These are phyloP conservation scores for Tokudaia tokunoshimensis DNA, from an alignment of 2,797 vertebrate species.

Conservation along the genomic window DNA sequence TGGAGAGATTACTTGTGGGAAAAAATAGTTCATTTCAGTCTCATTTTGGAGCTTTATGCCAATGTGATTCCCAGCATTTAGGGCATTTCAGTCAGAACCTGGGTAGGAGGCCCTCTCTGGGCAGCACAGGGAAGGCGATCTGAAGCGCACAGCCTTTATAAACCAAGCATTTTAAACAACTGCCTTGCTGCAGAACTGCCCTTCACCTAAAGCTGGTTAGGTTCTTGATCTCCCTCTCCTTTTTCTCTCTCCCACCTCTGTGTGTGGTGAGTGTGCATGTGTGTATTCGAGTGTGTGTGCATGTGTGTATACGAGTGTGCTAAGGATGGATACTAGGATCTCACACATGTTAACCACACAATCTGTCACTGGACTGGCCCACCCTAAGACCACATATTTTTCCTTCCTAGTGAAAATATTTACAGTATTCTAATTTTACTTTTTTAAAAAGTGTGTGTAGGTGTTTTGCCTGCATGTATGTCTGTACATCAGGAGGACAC, in stretches of 20 bases:
- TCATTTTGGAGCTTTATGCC: not conserved
- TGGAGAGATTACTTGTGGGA: not conserved
- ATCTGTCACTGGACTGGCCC: not conserved
- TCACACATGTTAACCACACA: not conserved
- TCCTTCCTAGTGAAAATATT: not conserved
- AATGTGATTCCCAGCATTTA: not conserved
- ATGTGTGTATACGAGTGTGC: accelerated
- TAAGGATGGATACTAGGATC: not conserved
- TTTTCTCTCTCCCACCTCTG: not conserved
- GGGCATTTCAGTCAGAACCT: not conserved
- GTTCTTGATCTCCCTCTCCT: slow-evolving; percentile 9
- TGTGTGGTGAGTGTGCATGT: not conserved
- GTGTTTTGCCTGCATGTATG: not conserved
- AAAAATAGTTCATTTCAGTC: not conserved
- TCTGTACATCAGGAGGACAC: not conserved
- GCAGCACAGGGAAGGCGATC: not conserved
- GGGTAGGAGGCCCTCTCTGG: slow-evolving; percentile 21
- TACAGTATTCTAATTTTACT: slow-evolving; percentile 16
- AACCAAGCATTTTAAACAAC: slow-evolving; percentile 9
- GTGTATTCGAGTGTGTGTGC: no score
- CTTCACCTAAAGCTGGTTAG: slow-evolving; percentile 9
- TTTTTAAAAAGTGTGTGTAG: not conserved
- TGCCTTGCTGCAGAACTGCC: not conserved
- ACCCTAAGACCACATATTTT: not conserved
- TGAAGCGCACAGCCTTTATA: not conserved